Conservation (phyloP, 2,797 vertebrate genomes). For the Threskiornis aethiopicus region DNA sequence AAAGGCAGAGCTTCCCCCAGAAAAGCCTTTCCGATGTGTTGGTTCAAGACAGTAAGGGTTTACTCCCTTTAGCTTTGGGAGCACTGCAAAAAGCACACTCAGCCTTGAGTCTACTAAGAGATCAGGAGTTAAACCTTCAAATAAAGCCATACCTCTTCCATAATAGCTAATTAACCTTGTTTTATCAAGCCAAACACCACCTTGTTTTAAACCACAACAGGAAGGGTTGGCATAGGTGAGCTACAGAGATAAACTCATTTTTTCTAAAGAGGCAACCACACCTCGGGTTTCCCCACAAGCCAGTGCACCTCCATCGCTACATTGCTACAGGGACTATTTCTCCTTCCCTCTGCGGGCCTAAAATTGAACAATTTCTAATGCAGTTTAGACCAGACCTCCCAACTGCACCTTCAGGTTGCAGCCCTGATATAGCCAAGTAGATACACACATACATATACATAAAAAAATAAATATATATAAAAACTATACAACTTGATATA, state of each 20-base stretch:
- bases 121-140: not conserved
- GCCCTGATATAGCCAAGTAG: not conserved
- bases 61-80: not conserved
- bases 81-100: not conserved
- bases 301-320: not conserved
- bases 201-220: not conserved
- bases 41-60: not conserved
- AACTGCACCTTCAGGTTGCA: not conserved
- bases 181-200: not conserved
- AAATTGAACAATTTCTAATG: not conserved
- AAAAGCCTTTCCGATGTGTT: not conserved
- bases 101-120: not conserved
- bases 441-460: fast-evolving
- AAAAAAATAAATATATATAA: not conserved
- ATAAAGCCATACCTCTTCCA: not conserved
- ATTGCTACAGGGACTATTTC: not conserved
- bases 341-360: not conserved
- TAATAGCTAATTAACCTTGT: not conserved
- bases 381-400: not conserved
- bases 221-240: not conserved
- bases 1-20: not conserved
- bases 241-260: not conserved
- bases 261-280: not conserved
- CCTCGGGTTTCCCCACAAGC: fast-evolving
- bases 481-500: not conserved